Base-by-base conservation (phyloP, 2,113 vertebrate genomes). In the Melanerpes aurifrons region DNA sequence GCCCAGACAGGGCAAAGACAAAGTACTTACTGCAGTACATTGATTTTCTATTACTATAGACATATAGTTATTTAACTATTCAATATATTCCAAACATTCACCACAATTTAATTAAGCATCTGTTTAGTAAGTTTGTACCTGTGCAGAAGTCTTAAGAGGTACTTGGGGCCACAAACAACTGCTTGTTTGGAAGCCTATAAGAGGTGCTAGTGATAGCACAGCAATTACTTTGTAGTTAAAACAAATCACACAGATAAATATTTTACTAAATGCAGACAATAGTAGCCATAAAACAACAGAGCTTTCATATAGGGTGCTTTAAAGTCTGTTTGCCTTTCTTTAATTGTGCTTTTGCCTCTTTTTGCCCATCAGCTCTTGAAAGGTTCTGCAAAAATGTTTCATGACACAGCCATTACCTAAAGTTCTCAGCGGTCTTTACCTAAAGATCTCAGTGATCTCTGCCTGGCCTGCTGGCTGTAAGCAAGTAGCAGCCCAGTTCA, bases 1-100 rank as follows among this genome's bases (percentile, higher is more conserved):
- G 77, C 74, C 87, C 86, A 93, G 93, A 87, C 35, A 92, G 70
- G 62, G 76, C 35, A 89, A 95, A 91, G 73, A 67, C 77, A 85
- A 93, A 85, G 69, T 78, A 66, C 54, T 93, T 89, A 91, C 87
- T 66, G 70, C 58, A 77, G 31, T 78, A 56, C 74, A 45, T 94
- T 92, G 2, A 3, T 81, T 90, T 87, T 58, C 15, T 76, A 77
- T 84, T 95, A 70, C 40, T 78, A 12, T 29, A 59, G 70, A 61
- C 31, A 19, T 80, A 66, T 1, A 1, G 11, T 17, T 90, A 83
- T 93, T 89, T 63, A 90, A 86, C n/a, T 15, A 29, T 92, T 94
- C 86, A 84, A 29, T 88, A 82, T 63, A n/a, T 62, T 92, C 58
- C 67, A 62, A 20, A 62, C 59, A 32, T 78, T 89, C 43, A 70